Conservation (phyloP, 2,113 vertebrate genomes). For the Podarcis muralis region DNA sequence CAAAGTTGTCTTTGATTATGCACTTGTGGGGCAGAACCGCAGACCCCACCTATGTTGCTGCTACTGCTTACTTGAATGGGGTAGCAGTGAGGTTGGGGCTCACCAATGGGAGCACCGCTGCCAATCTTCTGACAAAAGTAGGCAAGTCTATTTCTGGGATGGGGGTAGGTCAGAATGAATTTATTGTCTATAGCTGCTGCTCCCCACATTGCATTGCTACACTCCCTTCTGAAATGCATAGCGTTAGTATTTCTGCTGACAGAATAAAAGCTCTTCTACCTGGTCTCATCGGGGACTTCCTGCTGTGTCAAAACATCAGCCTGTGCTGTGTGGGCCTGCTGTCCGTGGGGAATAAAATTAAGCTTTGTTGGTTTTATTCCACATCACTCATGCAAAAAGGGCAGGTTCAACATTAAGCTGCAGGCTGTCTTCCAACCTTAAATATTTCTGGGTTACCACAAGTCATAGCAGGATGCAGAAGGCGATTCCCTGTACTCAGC, state of each 20-base stretch:
- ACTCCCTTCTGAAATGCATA: not conserved
- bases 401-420: slow-evolving; percentile 20
- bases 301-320: slow-evolving; percentile 15
- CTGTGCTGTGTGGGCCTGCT: not conserved
- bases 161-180: too few species aligned
- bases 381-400: slow-evolving; percentile 1
- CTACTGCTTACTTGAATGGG: too few species aligned
- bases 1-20: too few species aligned
- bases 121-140: not conserved
- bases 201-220: not conserved
- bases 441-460: slow-evolving; percentile 33
- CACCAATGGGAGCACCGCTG: too few species aligned
- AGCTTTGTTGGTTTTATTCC: not conserved
- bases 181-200: not conserved
- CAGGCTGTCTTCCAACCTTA: slow-evolving; percentile 19
- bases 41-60: too few species aligned
- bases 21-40: too few species aligned
- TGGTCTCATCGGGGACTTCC: slow-evolving; percentile 4
- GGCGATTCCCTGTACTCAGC: slow-evolving; percentile 35
- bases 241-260: slow-evolving; percentile 9
- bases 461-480: slow-evolving; percentile 8
- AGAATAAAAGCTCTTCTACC: slow-evolving; percentile 17
- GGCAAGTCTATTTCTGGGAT: not conserved
- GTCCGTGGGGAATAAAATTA: slow-evolving; percentile 2
- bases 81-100: too few species aligned